Evolutionary conservation across 2,797 vertebrate genomes (phyloP).

Genomic region (Accipiter superciliosus): DNA sequence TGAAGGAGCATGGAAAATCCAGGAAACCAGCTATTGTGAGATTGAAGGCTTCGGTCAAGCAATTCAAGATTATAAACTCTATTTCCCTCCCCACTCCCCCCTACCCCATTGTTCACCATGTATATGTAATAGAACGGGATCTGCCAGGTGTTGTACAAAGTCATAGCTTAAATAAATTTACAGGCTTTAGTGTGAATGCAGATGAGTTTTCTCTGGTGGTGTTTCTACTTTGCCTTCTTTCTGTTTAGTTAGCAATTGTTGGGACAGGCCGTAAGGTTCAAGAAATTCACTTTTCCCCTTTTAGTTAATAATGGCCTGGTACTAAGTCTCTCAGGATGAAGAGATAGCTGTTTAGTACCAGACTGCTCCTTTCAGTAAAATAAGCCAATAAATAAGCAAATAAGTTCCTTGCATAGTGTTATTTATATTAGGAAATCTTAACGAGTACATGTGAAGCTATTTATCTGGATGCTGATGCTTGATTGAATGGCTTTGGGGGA

Average conservation of each 20-base stretch:
- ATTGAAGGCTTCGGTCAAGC: background rate
- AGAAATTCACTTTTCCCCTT: background rate
- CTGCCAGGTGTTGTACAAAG: background rate
- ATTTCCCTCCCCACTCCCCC: rapidly evolving
- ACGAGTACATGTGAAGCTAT: background rate
- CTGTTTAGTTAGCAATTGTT: background rate
- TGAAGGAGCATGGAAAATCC: background rate
- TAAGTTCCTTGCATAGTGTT: background rate
- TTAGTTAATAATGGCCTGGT: background rate
- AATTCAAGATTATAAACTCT: background rate
- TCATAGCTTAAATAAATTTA: background rate
- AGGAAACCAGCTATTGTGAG: background rate
- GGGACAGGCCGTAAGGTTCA: background rate
- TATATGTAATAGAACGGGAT: background rate
- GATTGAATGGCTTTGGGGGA: background rate
- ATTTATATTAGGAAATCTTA: background rate
- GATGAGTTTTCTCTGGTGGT: background rate
- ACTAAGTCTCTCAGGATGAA: background rate
- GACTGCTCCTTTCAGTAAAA: background rate
- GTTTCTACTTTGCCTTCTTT: background rate
- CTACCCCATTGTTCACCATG: background rate
- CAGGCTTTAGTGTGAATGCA: background rate
- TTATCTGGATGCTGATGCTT: background rate
- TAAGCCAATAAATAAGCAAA: too few species aligned
- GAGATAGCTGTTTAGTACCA: background rate